Evolutionary conservation across 2,797 vertebrate species (phyloP).

Genomic region (Chloroceryle inda): DNA sequence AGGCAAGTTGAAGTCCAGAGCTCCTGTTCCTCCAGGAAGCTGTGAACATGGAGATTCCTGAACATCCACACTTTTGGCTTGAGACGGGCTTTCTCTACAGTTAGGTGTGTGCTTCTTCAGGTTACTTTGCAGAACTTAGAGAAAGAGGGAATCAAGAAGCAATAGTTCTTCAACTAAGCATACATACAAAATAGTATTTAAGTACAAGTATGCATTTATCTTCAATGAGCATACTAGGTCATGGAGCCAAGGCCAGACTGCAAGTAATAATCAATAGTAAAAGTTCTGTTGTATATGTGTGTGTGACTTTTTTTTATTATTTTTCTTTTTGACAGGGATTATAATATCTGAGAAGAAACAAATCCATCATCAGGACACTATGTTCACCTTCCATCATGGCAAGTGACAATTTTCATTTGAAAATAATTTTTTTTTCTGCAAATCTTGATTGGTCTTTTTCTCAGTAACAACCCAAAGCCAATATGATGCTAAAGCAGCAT

Average conservation of each 20-base stretch:
- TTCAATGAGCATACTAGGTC: neutral
- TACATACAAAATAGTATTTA: neutral
- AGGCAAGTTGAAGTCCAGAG: neutral
- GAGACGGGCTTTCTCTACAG: neutral
- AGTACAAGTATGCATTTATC: neutral
- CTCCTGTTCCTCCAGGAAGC: neutral
- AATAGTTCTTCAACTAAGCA: neutral
- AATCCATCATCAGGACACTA: neutral
- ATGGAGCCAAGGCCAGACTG: neutral
- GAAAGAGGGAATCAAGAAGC: neutral
- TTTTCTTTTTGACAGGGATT: neutral
- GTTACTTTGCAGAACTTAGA: neutral
- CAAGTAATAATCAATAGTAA: neutral
- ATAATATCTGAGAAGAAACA: neutral
- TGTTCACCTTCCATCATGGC: neutral
- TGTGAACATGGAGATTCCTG: neutral
- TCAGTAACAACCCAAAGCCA: neutral
- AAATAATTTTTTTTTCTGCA: neutral
- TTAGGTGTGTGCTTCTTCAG: neutral
- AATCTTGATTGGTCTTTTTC: neutral
- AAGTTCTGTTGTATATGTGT: neutral
- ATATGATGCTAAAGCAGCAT: conserved; percentile 55
- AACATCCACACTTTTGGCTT: neutral
- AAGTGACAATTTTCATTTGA: neutral
- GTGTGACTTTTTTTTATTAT: neutral